Evolutionary conservation across 1,140 invertebrate species (phyloP).

Genomic region (Choristoneura fumiferana): DNA sequence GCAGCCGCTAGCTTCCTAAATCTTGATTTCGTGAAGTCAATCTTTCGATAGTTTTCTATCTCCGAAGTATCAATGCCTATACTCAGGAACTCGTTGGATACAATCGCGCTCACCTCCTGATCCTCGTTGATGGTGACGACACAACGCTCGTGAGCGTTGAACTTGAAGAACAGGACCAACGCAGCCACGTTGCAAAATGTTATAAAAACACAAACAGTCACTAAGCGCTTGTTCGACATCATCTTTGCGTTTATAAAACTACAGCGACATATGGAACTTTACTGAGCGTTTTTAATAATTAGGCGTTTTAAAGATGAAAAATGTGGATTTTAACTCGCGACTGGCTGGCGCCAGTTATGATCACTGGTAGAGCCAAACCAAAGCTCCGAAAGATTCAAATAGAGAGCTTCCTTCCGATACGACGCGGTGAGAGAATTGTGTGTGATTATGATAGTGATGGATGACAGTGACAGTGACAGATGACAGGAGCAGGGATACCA

Average conservation of each 20-base stretch:
- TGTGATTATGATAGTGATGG: no score
- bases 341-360: not conserved
- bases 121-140: constrained; percentile 56
- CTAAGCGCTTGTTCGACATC: constrained; percentile 62
- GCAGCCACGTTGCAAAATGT: constrained; percentile 56
- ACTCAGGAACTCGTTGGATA: constrained; percentile 65
- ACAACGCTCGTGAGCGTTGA: constrained; percentile 52
- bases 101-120: constrained; percentile 37
- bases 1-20: constrained; percentile 78
- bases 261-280: not conserved
- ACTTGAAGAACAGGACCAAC: constrained; percentile 56
- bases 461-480: no score
- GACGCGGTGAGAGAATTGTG: no score
- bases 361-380: not conserved
- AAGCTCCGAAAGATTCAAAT: constrained; percentile 7
- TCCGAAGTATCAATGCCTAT: constrained; percentile 70
- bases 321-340: not conserved
- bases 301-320: not conserved
- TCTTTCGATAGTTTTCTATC: constrained; percentile 52
- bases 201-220: constrained; percentile 50
- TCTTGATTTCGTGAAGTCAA: constrained; percentile 61
- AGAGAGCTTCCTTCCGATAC: no score
- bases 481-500: no score
- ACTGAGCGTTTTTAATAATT: not conserved
- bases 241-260: constrained; percentile 34